Percentiles rank a stretch among this genome's conserved stretches.
Evolutionary conservation across 92 coral and sea anemone species (phyloP).

Genomic region (Metridium senile): DNA sequence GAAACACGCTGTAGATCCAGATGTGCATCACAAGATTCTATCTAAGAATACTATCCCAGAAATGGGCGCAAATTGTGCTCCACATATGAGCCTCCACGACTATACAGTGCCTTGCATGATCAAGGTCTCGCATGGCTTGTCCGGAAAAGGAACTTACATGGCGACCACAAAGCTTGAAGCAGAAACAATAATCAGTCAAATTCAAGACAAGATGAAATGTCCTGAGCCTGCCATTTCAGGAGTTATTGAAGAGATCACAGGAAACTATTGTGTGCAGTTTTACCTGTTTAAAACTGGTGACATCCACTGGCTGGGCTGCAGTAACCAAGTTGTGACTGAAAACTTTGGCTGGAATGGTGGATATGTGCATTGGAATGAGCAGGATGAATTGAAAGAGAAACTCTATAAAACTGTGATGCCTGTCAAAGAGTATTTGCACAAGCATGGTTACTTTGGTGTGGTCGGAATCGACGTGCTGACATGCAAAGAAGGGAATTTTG

Average conservation of each 20-base stretch:
- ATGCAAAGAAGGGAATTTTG: conserved; percentile 64
- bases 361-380: conserved; percentile 64
- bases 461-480: conserved; percentile 68
- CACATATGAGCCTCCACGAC: conserved; percentile 66
- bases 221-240: conserved; percentile 69
- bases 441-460: conserved; percentile 76
- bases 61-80: conserved; percentile 79
- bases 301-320: conserved; percentile 67
- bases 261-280: conserved; percentile 63
- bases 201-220: conserved; percentile 44
- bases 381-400: conserved; percentile 53
- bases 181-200: conserved; percentile 39
- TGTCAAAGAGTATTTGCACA: conserved; percentile 73
- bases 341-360: conserved; percentile 35
- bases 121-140: conserved; percentile 70
- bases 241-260: conserved; percentile 58
- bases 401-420: conserved; percentile 55
- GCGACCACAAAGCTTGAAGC: conserved; percentile 61
- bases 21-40: conserved; percentile 72
- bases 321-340: conserved; percentile 15
- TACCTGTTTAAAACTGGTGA: conserved; percentile 71
- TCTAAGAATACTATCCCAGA: conserved; percentile 77
- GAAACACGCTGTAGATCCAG: conserved; percentile 82
- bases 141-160: conserved; percentile 65
- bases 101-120: conserved; percentile 85